phyloP scores from a whole-genome alignment of 1,140 invertebrate genomes.

The Vanessa tameamea region DNA sequence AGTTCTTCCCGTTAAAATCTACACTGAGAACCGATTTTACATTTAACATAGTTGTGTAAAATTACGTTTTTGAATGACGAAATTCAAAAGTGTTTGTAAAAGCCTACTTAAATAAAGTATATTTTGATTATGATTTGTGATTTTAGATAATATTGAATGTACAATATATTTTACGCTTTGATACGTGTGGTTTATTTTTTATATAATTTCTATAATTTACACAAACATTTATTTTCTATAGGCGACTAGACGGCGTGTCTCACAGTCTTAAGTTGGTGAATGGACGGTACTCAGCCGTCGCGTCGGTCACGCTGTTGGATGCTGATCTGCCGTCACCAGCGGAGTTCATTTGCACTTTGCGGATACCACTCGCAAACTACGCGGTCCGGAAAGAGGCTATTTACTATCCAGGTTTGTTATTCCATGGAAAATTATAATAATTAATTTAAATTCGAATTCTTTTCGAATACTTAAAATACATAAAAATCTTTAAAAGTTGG shows the following conservation, averaged over 20 bases:
- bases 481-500: too few relatives aligned
- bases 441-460: not conserved
- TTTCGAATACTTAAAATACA: too few relatives aligned
- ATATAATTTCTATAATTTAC: not conserved
- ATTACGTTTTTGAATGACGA: too few relatives aligned
- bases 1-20: too few relatives aligned
- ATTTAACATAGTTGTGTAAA: too few relatives aligned
- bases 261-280: slow-evolving; percentile 61
- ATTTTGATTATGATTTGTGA: too few relatives aligned
- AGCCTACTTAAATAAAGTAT: too few relatives aligned
- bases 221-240: slow-evolving; percentile 34
- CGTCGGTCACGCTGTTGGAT: slow-evolving; percentile 80
- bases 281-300: slow-evolving; percentile 81
- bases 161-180: too few relatives aligned
- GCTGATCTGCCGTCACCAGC: slow-evolving; percentile 82
- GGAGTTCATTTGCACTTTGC: slow-evolving; percentile 84
- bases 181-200: too few relatives aligned
- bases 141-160: too few relatives aligned
- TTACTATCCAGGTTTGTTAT: slow-evolving; percentile 83
- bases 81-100: too few relatives aligned
- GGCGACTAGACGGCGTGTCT: slow-evolving; percentile 64
- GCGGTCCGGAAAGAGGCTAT: slow-evolving; percentile 83
- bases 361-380: slow-evolving; percentile 85
- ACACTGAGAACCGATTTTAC: too few relatives aligned
- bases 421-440: not conserved